Evolutionary conservation across 2,797 vertebrate species (phyloP).

Genomic region (Australoheros facetus): DNA sequence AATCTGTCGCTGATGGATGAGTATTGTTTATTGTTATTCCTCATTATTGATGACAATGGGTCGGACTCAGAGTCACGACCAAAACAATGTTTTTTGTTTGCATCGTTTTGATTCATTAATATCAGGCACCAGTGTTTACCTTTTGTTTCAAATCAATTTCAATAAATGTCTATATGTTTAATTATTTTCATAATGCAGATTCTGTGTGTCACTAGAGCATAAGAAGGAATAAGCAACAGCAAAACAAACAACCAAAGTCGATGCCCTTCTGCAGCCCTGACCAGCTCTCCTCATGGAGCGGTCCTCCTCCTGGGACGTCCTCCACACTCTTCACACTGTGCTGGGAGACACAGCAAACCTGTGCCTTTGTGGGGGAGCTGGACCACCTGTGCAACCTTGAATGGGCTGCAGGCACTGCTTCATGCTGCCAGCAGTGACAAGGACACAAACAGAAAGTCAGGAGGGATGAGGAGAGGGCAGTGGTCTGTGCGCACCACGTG

Average conservation of each 20-base stretch:
- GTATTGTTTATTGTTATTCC: background rate
- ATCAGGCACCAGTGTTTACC: background rate
- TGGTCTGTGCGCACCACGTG: background rate
- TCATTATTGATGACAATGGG: background rate
- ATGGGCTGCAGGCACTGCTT: background rate
- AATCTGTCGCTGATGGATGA: background rate
- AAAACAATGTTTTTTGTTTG: background rate
- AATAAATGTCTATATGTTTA: background rate
- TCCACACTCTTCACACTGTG: too few relatives aligned
- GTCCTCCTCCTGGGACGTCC: background rate
- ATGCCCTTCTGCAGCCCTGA: accelerated
- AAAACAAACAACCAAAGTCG: background rate
- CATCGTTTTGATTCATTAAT: background rate
- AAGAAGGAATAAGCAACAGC: too few relatives aligned
- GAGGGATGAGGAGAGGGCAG: background rate
- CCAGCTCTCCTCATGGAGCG: accelerated
- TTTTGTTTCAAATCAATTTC: background rate
- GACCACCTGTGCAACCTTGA: background rate
- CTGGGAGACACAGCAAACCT: background rate
- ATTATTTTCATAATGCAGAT: accelerated
- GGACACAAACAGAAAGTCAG: background rate
- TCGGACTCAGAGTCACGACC: accelerated
- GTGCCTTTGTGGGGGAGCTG: background rate
- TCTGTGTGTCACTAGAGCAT: background rate
- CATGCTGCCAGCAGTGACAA: background rate